Conservation (phyloP, 2,888 invertebrate genomes). For the Candidula unifasciata region DNA sequence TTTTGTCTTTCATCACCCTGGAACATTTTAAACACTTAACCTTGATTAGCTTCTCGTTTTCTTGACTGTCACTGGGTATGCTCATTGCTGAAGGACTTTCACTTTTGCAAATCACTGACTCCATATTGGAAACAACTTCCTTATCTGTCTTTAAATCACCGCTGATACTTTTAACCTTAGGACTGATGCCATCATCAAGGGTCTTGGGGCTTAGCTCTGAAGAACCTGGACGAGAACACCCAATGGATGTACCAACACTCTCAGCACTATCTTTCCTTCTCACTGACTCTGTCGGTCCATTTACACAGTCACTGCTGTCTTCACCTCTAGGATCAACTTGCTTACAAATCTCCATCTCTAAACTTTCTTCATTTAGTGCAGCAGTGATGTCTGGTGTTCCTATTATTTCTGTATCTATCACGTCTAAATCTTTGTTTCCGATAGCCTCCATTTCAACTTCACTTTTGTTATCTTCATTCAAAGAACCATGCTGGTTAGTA, state of each 20-base stretch:
- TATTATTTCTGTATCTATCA: too few species aligned
- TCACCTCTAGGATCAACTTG: too few species aligned
- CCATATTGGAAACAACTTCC: not conserved
- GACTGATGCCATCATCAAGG: not conserved
- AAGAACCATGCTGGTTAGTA: too few species aligned
- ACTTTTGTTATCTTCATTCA: not conserved
- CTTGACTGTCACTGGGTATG: not conserved
- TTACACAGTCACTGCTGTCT: too few species aligned
- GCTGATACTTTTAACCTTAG: not conserved
- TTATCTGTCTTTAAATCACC: not conserved
- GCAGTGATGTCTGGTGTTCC: too few species aligned
- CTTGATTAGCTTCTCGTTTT: conserved; percentile 11
- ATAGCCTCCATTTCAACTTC: not conserved
- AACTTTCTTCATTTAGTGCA: too few species aligned
- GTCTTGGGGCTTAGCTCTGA: not conserved
- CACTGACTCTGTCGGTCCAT: too few species aligned
- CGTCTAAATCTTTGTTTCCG: not conserved
- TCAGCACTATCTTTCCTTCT: too few species aligned
- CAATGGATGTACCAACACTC: too few species aligned
- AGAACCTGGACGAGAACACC: too few species aligned
- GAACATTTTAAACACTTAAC: conserved; percentile 48
- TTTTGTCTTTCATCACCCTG: conserved; percentile 46
- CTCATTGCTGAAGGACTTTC: not conserved
- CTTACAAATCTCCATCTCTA: too few species aligned
- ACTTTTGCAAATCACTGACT: not conserved